These are phyloP conservation scores for Hystrix brachyura DNA, from an alignment of 2,113 vertebrate species.

Conservation along the genomic window DNA sequence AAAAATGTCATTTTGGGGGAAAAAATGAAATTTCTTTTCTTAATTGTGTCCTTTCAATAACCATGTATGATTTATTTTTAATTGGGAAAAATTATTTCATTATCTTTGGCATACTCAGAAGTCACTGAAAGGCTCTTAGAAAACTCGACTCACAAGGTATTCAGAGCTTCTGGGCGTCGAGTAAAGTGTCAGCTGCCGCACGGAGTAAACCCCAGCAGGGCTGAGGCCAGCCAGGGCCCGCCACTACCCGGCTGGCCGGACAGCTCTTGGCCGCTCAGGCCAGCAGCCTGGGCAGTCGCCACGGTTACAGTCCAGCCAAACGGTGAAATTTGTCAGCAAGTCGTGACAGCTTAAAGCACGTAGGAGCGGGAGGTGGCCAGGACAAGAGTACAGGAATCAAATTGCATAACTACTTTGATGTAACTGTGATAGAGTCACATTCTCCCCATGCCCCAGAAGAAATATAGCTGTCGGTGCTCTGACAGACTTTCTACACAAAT, in stretches of 20 bases:
- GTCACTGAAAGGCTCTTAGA: background rate
- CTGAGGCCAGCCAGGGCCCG: background rate
- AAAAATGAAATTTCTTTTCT: background rate
- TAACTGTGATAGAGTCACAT: background rate
- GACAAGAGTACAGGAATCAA: background rate
- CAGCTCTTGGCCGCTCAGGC: rapidly evolving
- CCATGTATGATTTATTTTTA: background rate
- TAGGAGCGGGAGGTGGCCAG: background rate
- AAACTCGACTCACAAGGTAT: background rate
- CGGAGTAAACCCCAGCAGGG: background rate
- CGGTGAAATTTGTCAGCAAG: background rate
- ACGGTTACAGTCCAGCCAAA: background rate
- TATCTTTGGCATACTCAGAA: background rate
- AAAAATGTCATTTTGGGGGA: background rate
- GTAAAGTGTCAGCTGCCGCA: background rate
- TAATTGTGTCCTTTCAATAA: background rate
- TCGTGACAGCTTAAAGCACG: background rate
- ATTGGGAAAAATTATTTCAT: background rate
- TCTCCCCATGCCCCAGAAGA: background rate
- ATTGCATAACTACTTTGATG: background rate
- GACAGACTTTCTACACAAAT: background rate
- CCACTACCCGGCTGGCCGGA: background rate
- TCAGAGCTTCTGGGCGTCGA: background rate
- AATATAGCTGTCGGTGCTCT: background rate
- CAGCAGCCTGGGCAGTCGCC: background rate